A percentile compares a stretch with the other conserved stretches of the same genome.
These are phyloP conservation scores for Microvelia longipes DNA, from an alignment of 1,140 invertebrate species.

Conservation along the genomic window DNA sequence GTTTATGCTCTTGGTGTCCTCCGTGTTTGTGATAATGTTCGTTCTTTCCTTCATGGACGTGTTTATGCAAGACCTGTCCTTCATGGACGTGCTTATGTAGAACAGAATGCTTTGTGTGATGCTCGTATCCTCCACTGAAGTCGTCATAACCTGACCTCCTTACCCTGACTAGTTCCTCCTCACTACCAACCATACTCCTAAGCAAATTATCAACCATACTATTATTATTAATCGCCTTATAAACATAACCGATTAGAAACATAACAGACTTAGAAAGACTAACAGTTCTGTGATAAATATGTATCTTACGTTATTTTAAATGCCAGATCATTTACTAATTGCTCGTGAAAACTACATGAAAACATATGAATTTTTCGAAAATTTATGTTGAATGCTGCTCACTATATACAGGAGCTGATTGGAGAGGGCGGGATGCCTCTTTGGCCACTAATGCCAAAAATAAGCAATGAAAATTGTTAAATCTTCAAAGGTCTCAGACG, in stretches of 20 bases:
- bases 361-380: no score
- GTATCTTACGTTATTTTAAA: no score
- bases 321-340: no score
- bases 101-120: not conserved
- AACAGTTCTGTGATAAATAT: constrained; percentile 2
- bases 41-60: constrained; percentile 6
- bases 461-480: no score
- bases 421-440: constrained; percentile 7
- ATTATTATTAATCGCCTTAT: not conserved
- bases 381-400: no score
- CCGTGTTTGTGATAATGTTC: constrained; percentile 11
- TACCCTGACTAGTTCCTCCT: not conserved
- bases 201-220: not conserved
- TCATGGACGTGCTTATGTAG: constrained; percentile 3
- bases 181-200: constrained; percentile 4
- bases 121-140: constrained; percentile 1
- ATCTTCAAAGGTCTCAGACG: no score
- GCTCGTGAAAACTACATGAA: constrained; percentile 8
- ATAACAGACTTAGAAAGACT: not conserved
- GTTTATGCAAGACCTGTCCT: no score
- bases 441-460: constrained; percentile 7
- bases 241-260: not conserved
- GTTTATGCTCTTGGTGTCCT: constrained; percentile 8
- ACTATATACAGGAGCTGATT: constrained; percentile 10
- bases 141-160: constrained; percentile 2